Percentiles rank a stretch among this genome's conserved stretches.
Evolutionary conservation across 2,888 invertebrate genomes (phyloP).

Genomic region (Xestia rhomboidea): DNA sequence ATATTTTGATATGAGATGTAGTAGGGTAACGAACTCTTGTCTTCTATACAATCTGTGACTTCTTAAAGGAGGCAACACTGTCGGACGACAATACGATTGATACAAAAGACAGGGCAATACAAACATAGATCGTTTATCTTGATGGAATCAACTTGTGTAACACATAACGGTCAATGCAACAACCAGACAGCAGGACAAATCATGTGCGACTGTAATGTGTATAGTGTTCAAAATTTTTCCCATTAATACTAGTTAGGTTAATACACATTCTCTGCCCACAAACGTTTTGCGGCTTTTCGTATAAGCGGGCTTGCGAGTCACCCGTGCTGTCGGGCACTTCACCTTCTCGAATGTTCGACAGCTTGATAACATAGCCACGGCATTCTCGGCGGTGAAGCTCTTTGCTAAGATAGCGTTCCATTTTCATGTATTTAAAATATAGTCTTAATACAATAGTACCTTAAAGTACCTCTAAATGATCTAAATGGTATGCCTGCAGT

Average conservation of each 20-base stretch:
- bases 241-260: constrained; percentile 77
- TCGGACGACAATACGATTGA: constrained; percentile 5
- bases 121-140: constrained; percentile 21
- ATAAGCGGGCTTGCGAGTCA: constrained; percentile 69
- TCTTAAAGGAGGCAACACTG: constrained; percentile 8
- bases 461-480: neutral
- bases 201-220: constrained; percentile 72
- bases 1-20: constrained; percentile 59
- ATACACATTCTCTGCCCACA: constrained; percentile 69
- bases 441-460: constrained; percentile 8
- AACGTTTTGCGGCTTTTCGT: constrained; percentile 70
- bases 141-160: constrained; percentile 28
- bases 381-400: neutral
- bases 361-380: neutral
- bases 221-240: constrained; percentile 74
- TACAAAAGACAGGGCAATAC: constrained; percentile 16
- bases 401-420: constrained; percentile 17
- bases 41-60: constrained; percentile 37
- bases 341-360: neutral
- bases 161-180: constrained; percentile 25
- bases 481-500: neutral
- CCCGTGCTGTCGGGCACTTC: constrained; percentile 10
- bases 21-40: constrained; percentile 45
- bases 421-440: constrained; percentile 34
- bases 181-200: constrained; percentile 79